Evolutionary conservation across 1,140 invertebrate species (phyloP).

Genomic region (Penaeus indicus): DNA sequence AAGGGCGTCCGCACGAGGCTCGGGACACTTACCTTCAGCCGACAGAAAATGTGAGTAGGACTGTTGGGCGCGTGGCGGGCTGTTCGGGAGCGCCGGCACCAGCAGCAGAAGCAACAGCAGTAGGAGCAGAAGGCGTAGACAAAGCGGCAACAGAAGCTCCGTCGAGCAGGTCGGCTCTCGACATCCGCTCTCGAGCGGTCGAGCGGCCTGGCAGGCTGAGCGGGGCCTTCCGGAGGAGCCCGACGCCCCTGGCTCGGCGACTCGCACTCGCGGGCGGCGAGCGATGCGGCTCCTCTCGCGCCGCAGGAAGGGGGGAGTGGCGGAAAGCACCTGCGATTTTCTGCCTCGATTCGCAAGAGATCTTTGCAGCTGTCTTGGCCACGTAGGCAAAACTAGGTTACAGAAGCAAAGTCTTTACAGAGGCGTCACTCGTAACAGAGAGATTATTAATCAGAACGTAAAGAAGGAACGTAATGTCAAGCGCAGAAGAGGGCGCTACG

Average conservation of each 20-base stretch:
- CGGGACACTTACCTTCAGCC: constrained; percentile 23
- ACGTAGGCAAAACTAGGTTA: constrained; percentile 30
- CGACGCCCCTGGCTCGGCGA: no score
- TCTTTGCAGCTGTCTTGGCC: constrained; percentile 4
- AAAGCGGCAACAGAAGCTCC: no score
- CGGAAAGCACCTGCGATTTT: not conserved
- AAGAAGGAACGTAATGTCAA: constrained; percentile 40
- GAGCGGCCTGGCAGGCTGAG: no score
- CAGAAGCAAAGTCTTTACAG: constrained; percentile 44
- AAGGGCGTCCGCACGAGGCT: not conserved
- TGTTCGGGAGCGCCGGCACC: constrained; percentile 5
- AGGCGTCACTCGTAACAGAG: constrained; percentile 41
- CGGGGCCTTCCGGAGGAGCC: no score
- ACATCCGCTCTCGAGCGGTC: constrained; percentile 36
- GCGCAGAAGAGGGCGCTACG: constrained; percentile 33
- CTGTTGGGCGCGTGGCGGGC: not conserved
- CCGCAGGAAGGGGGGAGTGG: no score
- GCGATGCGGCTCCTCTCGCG: no score
- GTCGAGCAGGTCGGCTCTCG: constrained; percentile 7
- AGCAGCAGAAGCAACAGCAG: constrained; percentile 28
- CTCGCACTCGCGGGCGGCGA: no score
- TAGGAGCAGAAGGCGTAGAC: not conserved
- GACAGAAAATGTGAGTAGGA: constrained; percentile 13
- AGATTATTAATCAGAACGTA: constrained; percentile 28
- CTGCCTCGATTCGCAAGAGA: not conserved